Conservation (phyloP, 2,888 invertebrate genomes). For the Thalpophila matura region DNA sequence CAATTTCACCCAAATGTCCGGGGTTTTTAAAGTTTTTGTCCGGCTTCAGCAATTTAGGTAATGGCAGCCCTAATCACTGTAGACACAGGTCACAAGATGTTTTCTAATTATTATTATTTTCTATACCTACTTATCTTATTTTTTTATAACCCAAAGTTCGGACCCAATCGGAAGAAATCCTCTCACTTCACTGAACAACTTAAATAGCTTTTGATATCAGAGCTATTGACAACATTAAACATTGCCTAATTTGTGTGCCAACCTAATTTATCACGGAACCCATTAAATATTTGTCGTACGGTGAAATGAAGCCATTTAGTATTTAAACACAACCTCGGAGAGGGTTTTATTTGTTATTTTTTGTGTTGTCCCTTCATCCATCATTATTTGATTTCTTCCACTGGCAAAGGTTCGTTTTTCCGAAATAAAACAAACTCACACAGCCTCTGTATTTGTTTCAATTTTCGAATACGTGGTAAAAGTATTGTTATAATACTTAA, state of each 20-base stretch:
- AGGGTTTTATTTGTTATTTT: background rate
- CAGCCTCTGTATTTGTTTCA: background rate
- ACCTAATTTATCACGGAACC: constrained; percentile 5
- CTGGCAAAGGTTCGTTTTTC: background rate
- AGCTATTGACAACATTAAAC: background rate
- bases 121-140: too few species aligned
- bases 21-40: too few species aligned
- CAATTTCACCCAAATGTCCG: too few species aligned
- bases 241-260: constrained; percentile 12
- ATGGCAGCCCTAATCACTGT: too few species aligned
- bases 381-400: constrained; percentile 29
- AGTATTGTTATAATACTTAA: background rate
- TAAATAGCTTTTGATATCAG: background rate
- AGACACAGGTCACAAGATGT: too few species aligned
- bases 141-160: too few species aligned
- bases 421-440: background rate
- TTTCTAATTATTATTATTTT: too few species aligned
- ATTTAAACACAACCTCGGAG: constrained; percentile 19
- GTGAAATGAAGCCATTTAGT: constrained; percentile 7
- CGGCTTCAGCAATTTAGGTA: too few species aligned
- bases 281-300: constrained; percentile 5
- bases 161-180: too few species aligned
- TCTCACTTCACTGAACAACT: background rate
- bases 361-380: background rate
- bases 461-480: background rate